Conservation (phyloP, 1,140 invertebrate genomes). For the Danaus melanippus region DNA sequence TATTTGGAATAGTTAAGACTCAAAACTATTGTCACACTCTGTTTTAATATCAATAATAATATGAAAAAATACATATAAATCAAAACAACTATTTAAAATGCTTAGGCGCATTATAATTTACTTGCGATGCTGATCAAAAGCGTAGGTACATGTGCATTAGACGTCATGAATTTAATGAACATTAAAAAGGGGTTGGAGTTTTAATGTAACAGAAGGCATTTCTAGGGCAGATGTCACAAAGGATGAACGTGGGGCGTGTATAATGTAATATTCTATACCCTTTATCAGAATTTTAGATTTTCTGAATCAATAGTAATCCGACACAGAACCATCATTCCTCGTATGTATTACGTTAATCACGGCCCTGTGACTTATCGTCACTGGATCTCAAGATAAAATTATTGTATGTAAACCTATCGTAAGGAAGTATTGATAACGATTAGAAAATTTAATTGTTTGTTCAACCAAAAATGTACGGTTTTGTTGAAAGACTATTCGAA, state of each 20-base stretch:
- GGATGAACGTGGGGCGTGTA: conserved; percentile 25
- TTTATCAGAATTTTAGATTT: conserved; percentile 17
- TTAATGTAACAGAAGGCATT: conserved; percentile 39
- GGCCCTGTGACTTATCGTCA: conserved; percentile 44
- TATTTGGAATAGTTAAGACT: too few species aligned
- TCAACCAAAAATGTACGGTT: too few species aligned
- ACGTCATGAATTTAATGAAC: conserved; percentile 5
- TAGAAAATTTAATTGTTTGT: too few species aligned
- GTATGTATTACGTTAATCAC: conserved; percentile 27
- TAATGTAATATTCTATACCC: conserved; percentile 24
- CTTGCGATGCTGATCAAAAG: too few species aligned
- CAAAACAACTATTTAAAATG: conserved; percentile 6
- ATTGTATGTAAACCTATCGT: conserved; percentile 14
- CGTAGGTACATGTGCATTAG: too few species aligned
- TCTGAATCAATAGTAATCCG: conserved; percentile 15
- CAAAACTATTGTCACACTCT: too few species aligned
- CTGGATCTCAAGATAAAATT: conserved; percentile 40
- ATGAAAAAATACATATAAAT: too few species aligned
- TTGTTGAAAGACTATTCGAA: too few species aligned
- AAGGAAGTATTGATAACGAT: too few species aligned
- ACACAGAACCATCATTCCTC: conserved; percentile 8
- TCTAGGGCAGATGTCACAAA: conserved; percentile 38
- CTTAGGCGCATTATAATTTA: background rate
- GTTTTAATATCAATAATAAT: too few species aligned
- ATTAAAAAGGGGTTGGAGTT: conserved; percentile 40